A percentile compares a stretch with the other conserved stretches of the same genome.
Evolutionary conservation across 2,113 vertebrate genomes (phyloP).

Genomic region (Electrona antarctica): DNA sequence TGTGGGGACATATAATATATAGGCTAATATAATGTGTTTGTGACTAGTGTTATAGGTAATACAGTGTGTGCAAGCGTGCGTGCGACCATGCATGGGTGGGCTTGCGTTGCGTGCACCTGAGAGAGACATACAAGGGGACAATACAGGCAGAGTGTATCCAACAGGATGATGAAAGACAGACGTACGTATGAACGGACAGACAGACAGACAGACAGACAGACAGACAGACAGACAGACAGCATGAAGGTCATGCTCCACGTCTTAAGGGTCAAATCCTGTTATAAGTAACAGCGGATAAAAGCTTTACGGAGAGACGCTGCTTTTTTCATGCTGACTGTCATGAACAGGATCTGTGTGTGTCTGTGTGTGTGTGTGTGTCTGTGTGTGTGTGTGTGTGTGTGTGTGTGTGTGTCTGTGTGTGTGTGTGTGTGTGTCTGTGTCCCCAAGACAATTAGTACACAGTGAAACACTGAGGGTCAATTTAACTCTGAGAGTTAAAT

Average conservation of each 20-base stretch:
- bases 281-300: conserved; percentile 73
- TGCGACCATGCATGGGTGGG: too few species aligned
- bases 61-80: neutral
- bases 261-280: conserved; percentile 81
- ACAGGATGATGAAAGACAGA: conserved; percentile 68
- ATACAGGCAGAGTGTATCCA: conserved; percentile 63
- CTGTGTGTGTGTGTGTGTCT: conserved; percentile 13
- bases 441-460: too few species aligned
- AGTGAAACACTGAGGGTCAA: too few species aligned
- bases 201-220: conserved; percentile 52
- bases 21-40: neutral
- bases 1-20: neutral
- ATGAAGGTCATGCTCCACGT: conserved; percentile 69
- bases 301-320: conserved; percentile 46
- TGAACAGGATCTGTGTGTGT: conserved; percentile 25
- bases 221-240: conserved; percentile 66
- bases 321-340: conserved; percentile 42
- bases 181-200: neutral
- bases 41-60: neutral
- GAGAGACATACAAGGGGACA: conserved; percentile 37
- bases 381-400: neutral
- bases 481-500: too few species aligned
- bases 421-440: neutral
- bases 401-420: neutral
- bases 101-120: too few species aligned